These are phyloP conservation scores for Smithornis capensis DNA, from an alignment of 2,113 vertebrate genomes.

Conservation along the genomic window DNA sequence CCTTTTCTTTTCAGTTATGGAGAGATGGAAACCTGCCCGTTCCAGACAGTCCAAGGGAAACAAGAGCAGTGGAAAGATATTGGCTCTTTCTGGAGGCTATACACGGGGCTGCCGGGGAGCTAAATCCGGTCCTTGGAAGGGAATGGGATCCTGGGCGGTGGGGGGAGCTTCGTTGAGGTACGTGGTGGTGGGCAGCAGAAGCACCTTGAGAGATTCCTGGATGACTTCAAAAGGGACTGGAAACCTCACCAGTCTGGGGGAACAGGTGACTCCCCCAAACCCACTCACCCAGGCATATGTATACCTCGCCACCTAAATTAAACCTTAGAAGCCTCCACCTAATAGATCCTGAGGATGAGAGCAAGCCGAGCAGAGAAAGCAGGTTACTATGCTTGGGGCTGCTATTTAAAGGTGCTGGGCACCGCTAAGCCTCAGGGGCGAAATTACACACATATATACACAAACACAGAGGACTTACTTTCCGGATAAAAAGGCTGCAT, in stretches of 20 bases:
- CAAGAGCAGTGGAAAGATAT: constrained; percentile 37
- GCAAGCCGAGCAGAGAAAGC: not conserved
- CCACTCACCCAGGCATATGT: rapidly evolving
- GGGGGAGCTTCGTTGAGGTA: not conserved
- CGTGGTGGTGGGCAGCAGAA: not conserved
- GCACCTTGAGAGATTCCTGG: not conserved
- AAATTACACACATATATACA: not conserved
- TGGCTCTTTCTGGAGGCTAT: not conserved
- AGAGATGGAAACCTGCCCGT: constrained; percentile 49
- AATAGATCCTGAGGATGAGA: not conserved
- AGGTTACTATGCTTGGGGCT: not conserved
- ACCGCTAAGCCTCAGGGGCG: not conserved
- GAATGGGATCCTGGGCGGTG: not conserved
- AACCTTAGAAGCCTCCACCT: not conserved
- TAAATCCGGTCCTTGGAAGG: not conserved
- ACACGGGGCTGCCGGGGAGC: not conserved
- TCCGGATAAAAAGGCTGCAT: constrained; percentile 84
- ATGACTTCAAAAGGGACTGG: not conserved
- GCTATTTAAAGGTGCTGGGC: not conserved
- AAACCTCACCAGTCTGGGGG: not conserved
- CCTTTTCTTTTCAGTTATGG: constrained; percentile 22
- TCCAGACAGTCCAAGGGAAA: constrained; percentile 41
- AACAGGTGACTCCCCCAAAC: not conserved
- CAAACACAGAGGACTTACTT: constrained; percentile 81
- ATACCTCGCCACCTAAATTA: not conserved